These are phyloP conservation scores for Drosophila ohnishii DNA, from an alignment of 1,140 invertebrate species.

Conservation along the genomic window DNA sequence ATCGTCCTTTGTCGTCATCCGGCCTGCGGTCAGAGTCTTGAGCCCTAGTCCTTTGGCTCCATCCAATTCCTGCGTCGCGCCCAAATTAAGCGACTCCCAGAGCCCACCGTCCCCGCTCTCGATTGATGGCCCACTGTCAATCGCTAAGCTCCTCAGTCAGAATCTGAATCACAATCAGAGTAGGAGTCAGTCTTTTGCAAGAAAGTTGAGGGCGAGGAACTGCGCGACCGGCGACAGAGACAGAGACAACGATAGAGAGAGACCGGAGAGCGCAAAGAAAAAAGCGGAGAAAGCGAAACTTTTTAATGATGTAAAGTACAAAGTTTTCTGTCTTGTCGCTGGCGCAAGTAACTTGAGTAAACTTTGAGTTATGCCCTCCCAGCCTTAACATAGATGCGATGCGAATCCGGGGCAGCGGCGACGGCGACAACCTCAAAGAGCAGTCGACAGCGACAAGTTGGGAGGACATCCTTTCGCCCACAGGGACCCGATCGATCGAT, in stretches of 20 bases:
- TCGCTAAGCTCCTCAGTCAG: conserved; percentile 63
- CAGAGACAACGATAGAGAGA: background rate
- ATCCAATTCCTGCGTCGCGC: conserved; percentile 53
- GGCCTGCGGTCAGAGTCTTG: conserved; percentile 28
- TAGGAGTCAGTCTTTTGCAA: conserved; percentile 63
- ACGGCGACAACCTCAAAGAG: conserved; percentile 70
- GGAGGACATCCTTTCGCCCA: conserved; percentile 64
- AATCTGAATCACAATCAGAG: conserved; percentile 73
- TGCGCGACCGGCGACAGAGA: conserved; percentile 16
- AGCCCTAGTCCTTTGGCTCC: conserved; percentile 6
- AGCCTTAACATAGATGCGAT: conserved; percentile 56
- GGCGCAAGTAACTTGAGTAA: conserved; percentile 81
- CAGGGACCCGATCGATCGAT: conserved; percentile 63
- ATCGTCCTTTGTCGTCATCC: conserved; percentile 6
- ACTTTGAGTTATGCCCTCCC: conserved; percentile 73
- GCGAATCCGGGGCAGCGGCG: conserved; percentile 38
- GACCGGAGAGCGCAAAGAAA: conserved; percentile 26
- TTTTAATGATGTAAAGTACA: conserved; percentile 82
- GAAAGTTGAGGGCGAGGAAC: conserved; percentile 56
- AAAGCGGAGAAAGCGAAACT: conserved; percentile 74
- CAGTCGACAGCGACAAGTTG: conserved; percentile 26
- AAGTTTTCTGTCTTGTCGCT: conserved; percentile 81
- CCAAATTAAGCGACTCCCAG: conserved; percentile 63
- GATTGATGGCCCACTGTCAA: conserved; percentile 76
- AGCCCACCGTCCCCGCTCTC: conserved; percentile 6